phyloP scores from a whole-genome alignment of 64 coral and sea anemone species.

The Cladopsammia gracilis region DNA sequence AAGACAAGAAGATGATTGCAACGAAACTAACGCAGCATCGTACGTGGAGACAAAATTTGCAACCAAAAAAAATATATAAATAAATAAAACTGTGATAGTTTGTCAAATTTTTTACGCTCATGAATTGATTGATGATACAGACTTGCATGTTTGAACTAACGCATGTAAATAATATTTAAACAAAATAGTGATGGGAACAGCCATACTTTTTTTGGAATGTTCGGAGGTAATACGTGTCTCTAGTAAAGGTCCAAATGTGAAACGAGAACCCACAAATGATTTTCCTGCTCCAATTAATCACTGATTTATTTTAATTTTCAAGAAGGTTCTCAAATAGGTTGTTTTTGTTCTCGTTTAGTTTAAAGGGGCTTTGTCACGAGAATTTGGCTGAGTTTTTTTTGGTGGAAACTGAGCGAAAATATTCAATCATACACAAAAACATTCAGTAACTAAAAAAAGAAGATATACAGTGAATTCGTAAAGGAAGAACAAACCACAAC shows the following conservation, averaged over 20 bases:
- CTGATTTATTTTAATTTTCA: too few species aligned
- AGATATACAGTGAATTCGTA: too few species aligned
- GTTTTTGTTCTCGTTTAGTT: too few species aligned
- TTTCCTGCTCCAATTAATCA: too few species aligned
- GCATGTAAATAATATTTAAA: constrained; percentile 56
- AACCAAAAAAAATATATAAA: not conserved
- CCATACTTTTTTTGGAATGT: not conserved
- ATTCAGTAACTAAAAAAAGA: too few species aligned
- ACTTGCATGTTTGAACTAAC: constrained; percentile 44
- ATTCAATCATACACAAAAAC: too few species aligned
- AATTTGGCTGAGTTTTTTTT: too few species aligned
- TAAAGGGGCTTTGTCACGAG: too few species aligned
- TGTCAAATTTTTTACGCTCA: constrained; percentile 11
- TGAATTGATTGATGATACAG: constrained; percentile 23
- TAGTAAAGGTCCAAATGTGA: not conserved
- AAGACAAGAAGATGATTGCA: constrained; percentile 11
- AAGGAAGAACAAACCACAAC: too few species aligned
- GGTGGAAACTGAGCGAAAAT: too few species aligned
- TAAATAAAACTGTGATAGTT: not conserved
- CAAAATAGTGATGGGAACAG: not conserved
- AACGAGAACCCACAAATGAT: not conserved
- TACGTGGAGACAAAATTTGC: not conserved
- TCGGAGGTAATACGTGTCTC: not conserved
- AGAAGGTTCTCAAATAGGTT: too few species aligned
- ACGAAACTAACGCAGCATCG: not conserved